phyloP scores from a whole-genome alignment of 2,888 invertebrate species.

The Allolobophora icterica region DNA sequence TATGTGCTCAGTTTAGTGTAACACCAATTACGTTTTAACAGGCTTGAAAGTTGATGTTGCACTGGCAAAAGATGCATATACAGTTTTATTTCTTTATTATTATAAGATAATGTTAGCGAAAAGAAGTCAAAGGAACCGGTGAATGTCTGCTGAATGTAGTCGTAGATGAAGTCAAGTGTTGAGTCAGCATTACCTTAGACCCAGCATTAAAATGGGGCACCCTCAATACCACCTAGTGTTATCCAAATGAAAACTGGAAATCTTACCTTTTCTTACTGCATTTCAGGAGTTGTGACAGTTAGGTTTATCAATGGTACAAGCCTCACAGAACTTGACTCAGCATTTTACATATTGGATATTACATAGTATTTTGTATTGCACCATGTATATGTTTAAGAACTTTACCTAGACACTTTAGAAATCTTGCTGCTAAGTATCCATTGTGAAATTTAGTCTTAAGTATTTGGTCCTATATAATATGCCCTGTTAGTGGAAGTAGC shows the following conservation, averaged over 20 bases:
- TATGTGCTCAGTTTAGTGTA: not conserved
- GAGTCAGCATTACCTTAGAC: not conserved
- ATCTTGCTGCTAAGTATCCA: too few relatives aligned
- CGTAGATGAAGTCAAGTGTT: not conserved
- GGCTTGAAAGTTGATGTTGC: not conserved
- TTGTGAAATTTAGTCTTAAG: too few relatives aligned
- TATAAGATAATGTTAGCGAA: not conserved
- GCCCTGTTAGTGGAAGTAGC: not conserved
- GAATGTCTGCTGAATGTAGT: not conserved
- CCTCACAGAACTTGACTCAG: not conserved
- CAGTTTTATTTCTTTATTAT: not conserved
- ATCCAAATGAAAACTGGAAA: not conserved
- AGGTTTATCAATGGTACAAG: not conserved
- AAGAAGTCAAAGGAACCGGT: slow-evolving; percentile 10
- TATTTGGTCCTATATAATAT: not conserved
- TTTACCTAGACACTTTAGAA: too few relatives aligned
- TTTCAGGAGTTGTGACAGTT: not conserved
- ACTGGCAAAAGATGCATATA: not conserved
- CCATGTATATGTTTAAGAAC: too few relatives aligned
- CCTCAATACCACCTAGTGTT: not conserved
- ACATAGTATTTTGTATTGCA: not conserved
- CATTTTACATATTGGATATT: not conserved
- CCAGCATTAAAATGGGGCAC: not conserved
- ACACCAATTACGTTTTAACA: not conserved
- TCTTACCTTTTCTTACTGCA: not conserved